These are phyloP conservation scores for Lophura nycthemera DNA, from an alignment of 2,113 vertebrate genomes.

Conservation along the genomic window DNA sequence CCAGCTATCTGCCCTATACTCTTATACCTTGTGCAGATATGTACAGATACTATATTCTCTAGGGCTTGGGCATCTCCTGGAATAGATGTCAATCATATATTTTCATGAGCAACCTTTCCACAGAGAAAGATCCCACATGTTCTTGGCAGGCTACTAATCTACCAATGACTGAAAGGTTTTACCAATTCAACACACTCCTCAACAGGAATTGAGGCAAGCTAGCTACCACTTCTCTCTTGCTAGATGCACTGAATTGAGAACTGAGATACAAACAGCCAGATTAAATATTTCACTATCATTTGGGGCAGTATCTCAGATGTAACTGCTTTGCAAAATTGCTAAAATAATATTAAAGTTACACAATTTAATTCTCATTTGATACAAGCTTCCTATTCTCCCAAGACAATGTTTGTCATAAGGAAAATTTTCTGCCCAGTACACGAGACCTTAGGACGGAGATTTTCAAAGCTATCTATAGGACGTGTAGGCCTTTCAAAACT, in stretches of 20 bases:
- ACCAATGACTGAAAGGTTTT: background rate
- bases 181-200: fast-evolving
- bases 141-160: background rate
- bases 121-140: background rate
- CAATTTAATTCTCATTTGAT: background rate
- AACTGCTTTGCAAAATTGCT: background rate
- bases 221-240: background rate
- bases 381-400: background rate
- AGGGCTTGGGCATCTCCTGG: background rate
- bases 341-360: background rate
- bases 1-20: background rate
- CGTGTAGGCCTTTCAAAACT: background rate
- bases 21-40: background rate
- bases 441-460: background rate
- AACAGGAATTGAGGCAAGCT: background rate
- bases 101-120: background rate
- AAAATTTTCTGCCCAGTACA: background rate
- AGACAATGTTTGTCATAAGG: background rate
- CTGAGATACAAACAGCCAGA: background rate
- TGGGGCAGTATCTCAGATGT: background rate
- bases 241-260: background rate
- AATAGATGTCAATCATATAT: background rate
- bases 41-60: background rate
- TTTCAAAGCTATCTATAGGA: background rate
- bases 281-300: background rate